Evolutionary conservation across 37 sponge, comb jelly and placozoan genomes (phyloP).

Genomic region (Ephydatia muelleri): DNA sequence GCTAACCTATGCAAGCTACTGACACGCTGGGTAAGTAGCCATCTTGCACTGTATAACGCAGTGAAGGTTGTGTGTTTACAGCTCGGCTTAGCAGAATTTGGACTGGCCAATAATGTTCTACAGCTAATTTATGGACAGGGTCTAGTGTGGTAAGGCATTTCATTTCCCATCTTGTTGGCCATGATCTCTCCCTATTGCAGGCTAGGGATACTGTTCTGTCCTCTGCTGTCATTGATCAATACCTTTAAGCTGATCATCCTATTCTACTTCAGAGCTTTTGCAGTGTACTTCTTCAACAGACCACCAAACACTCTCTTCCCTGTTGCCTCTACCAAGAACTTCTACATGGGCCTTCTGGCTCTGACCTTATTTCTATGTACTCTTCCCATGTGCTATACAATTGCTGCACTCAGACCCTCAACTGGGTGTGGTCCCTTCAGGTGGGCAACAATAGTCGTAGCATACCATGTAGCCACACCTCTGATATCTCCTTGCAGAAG

Average conservation of each 20-base stretch:
- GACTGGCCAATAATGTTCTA: conserved; percentile 66
- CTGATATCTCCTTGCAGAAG: conserved; percentile 32
- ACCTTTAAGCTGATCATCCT: conserved; percentile 45
- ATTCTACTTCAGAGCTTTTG: conserved; percentile 64
- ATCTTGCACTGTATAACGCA: background rate
- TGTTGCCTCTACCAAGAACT: conserved; percentile 66
- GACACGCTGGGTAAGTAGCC: background rate
- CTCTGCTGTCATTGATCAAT: conserved; percentile 60
- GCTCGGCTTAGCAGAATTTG: conserved; percentile 75
- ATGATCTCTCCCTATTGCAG: conserved; percentile 14
- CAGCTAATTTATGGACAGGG: conserved; percentile 80
- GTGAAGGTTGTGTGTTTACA: conserved; percentile 8
- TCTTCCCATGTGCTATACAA: conserved; percentile 68
- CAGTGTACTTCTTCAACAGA: conserved; percentile 66
- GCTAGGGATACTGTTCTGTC: conserved; percentile 77
- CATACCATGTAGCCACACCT: background rate
- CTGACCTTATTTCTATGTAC: conserved; percentile 51
- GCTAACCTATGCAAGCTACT: conserved; percentile 15
- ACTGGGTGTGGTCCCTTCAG: conserved; percentile 77
- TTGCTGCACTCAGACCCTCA: conserved; percentile 53
- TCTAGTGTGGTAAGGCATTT: conserved; percentile 58
- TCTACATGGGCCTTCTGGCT: conserved; percentile 73
- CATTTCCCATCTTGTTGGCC: background rate
- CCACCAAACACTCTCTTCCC: conserved; percentile 58
- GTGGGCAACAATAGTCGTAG: conserved; percentile 22